Base-by-base conservation (phyloP, 1,140 invertebrate species). In the Lepidotrigona ventralis region DNA sequence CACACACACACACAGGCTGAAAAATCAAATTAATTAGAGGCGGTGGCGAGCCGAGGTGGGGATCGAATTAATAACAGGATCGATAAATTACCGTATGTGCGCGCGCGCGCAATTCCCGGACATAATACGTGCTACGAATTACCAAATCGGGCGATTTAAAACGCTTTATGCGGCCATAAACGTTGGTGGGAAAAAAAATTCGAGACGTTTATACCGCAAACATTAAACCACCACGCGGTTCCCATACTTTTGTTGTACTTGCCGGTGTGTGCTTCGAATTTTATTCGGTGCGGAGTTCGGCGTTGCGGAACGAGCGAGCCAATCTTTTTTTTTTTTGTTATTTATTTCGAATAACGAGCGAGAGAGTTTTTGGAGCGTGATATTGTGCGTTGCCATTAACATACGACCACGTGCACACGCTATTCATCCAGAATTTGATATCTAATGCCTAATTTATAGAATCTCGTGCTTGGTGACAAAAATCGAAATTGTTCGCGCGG, bases 11-110 rank as follows among this genome's bases (percentile, higher is more conserved):
- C 19, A 26, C n/a, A 12, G 39, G 29, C 14, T 21, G 33, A n/a
- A 26, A 77, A 77, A 53, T 78, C 39, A 46, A 54, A 78, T 78
- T 68, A 78, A 78, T 68, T 78, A 29, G 39, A 73, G n/a, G 11
- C 23, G 15, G 6, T 15, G n/a, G 6, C 6, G 21, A 14, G 12
- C 19, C 19, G 2, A 19, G 12, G 46, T 17, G 51, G 26, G 72
- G 72, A 39, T 74, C 21, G 26, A 74, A 74, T 74, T 56, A 58
- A 74, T 74, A 33, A 54, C 26, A 56, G 11, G 29, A 74, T 33
- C 72, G 29, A 56, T 54, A 74, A 74, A 54, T 74, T 74, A 58
- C 21, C 26, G 26, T 53, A 21, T 21, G 39, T 39, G 46, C 39
- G 39, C 68, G 46, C 39, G 69, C 69, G 14, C 39, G 33, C 23